Conservation (phyloP, 1,140 invertebrate genomes). For the Atopsyche davidsoni region DNA sequence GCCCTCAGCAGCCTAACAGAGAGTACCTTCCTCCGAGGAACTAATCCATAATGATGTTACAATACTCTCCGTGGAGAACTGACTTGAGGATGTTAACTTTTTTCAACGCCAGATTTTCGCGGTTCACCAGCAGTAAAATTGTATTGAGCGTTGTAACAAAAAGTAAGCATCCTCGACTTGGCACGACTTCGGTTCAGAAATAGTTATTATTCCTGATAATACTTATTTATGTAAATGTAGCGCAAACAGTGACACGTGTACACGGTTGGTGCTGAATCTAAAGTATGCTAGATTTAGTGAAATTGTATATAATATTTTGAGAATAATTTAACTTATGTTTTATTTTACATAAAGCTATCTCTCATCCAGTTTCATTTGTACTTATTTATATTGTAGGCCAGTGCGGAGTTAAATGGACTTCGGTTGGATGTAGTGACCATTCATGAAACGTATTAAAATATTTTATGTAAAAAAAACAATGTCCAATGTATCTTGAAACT, state of each 20-base stretch:
- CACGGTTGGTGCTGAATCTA: constrained; percentile 23
- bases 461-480: background rate
- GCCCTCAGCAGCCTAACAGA: constrained; percentile 45
- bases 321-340: constrained; percentile 8
- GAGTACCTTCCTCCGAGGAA: constrained; percentile 53
- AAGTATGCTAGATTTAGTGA: constrained; percentile 15
- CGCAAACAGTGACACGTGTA: constrained; percentile 20
- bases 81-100: constrained; percentile 30
- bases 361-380: background rate
- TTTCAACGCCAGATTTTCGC: too few species aligned
- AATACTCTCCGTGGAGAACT: constrained; percentile 13
- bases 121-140: too few species aligned
- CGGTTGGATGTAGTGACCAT: too few species aligned
- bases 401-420: constrained; percentile 3
- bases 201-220: constrained; percentile 15
- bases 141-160: constrained; percentile 12
- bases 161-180: constrained; percentile 30
- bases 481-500: background rate
- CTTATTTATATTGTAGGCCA: constrained; percentile 12
- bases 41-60: constrained; percentile 27
- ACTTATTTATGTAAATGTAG: constrained; percentile 19
- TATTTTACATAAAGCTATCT: background rate
- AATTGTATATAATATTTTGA: constrained; percentile 21
- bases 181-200: constrained; percentile 25
- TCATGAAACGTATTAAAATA: background rate